phyloP scores from a whole-genome alignment of 1,140 invertebrate genomes.

The Delia radicum region DNA sequence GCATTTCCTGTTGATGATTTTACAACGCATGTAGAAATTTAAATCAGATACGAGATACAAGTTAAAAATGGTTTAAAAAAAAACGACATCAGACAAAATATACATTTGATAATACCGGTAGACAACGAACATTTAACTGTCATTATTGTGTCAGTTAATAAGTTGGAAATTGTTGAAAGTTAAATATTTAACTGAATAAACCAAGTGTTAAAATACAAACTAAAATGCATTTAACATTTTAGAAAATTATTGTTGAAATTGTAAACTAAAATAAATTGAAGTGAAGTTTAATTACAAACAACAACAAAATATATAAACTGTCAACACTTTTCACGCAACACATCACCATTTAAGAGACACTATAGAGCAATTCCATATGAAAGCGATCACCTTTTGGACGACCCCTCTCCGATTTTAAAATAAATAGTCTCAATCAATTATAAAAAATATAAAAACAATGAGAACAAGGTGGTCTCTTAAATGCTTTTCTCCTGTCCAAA shows the following conservation, averaged over 20 bases:
- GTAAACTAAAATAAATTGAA: neutral
- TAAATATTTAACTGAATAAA: conserved; percentile 20
- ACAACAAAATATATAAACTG: conserved; percentile 21
- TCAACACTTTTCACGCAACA: conserved; percentile 22
- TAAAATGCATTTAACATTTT: conserved; percentile 23
- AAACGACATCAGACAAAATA: neutral
- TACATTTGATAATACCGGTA: neutral
- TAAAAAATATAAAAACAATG: neutral
- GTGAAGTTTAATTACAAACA: neutral
- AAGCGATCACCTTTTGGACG: too few species aligned
- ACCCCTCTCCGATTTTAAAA: too few species aligned
- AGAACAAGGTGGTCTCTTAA: too few species aligned
- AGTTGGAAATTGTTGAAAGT: neutral
- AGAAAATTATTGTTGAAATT: neutral
- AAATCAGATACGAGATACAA: too few species aligned
- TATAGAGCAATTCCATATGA: too few species aligned
- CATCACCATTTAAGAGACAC: neutral
- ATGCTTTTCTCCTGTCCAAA: too few species aligned
- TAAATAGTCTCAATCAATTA: neutral
- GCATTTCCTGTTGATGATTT: conserved; percentile 5
- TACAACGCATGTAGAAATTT: neutral
- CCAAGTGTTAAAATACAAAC: conserved; percentile 21
- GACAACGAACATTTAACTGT: conserved; percentile 10
- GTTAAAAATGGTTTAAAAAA: neutral
- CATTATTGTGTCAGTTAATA: conserved; percentile 21